Conservation (phyloP, 1,140 invertebrate species). For the Zeugodacus cucurbitae region DNA sequence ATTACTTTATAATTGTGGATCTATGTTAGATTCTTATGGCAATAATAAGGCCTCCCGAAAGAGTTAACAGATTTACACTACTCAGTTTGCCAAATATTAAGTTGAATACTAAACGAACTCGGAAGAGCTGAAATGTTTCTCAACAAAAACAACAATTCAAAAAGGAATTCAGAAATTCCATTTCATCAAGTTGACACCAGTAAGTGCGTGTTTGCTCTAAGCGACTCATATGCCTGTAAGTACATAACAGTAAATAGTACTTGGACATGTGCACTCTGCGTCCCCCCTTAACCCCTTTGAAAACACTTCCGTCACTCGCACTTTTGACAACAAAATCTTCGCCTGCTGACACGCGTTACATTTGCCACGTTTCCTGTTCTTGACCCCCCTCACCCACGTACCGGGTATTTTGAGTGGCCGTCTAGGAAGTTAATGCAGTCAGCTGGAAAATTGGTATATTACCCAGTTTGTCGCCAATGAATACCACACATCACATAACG, state of each 20-base stretch:
- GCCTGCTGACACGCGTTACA: constrained; percentile 13
- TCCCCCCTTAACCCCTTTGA: not conserved
- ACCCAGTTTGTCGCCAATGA: not conserved
- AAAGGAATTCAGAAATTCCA: not conserved
- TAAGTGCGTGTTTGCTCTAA: not conserved
- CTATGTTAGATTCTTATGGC: too few relatives aligned
- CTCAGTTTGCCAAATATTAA: too few relatives aligned
- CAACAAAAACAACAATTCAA: not conserved
- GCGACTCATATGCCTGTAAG: not conserved
- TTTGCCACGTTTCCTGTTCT: not conserved
- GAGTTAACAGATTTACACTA: too few relatives aligned
- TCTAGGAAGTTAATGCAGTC: not conserved
- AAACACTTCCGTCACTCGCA: constrained; percentile 24
- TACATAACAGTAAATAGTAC: not conserved
- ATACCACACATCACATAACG: not conserved
- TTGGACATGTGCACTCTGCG: too few relatives aligned
- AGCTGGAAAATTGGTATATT: constrained; percentile 17
- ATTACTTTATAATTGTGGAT: too few relatives aligned
- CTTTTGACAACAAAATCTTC: not conserved
- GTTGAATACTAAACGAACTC: too few relatives aligned
- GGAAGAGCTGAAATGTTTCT: too few relatives aligned
- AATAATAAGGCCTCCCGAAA: too few relatives aligned
- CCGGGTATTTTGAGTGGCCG: not conserved
- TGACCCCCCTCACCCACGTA: not conserved
- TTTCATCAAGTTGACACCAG: not conserved